phyloP scores from a whole-genome alignment of 2,797 vertebrate genomes.

The Poeciliopsis paucimaculata region DNA sequence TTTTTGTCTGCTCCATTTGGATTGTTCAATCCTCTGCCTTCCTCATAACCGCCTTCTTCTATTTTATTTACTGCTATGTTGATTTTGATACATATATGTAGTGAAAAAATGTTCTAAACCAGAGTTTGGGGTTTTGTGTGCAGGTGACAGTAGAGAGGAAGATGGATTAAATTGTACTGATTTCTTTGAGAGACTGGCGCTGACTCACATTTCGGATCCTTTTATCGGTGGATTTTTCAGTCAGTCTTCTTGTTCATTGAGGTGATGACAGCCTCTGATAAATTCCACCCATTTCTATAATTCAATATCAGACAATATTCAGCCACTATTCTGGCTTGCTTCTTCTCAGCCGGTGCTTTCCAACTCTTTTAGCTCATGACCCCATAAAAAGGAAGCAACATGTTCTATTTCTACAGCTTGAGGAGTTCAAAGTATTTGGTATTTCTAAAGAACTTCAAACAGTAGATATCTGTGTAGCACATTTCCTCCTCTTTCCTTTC shows the following conservation, averaged over 20 bases:
- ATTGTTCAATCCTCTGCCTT: not conserved
- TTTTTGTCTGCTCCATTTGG: not conserved
- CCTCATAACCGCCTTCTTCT: not conserved
- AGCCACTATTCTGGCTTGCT: not conserved
- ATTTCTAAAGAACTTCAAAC: conserved; percentile 6
- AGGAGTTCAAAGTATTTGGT: conserved; percentile 12
- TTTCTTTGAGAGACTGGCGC: not conserved
- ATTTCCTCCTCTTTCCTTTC: not conserved
- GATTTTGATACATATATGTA: not conserved
- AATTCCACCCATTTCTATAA: not conserved
- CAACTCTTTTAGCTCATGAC: not conserved
- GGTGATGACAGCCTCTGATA: not conserved
- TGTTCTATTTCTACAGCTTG: conserved; percentile 11
- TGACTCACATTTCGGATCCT: not conserved
- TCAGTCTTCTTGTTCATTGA: not conserved
- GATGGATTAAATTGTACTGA: too few species aligned
- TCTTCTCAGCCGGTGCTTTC: not conserved
- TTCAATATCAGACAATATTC: not conserved
- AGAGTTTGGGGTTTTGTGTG: not conserved
- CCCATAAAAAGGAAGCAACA: conserved; percentile 1
- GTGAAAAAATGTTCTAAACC: not conserved
- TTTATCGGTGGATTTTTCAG: not conserved
- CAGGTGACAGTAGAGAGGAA: not conserved
- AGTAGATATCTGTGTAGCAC: not conserved
- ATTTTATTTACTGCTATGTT: not conserved